Base-by-base conservation (phyloP, 2,888 invertebrate genomes). In the Oxyscelio sp. region DNA sequence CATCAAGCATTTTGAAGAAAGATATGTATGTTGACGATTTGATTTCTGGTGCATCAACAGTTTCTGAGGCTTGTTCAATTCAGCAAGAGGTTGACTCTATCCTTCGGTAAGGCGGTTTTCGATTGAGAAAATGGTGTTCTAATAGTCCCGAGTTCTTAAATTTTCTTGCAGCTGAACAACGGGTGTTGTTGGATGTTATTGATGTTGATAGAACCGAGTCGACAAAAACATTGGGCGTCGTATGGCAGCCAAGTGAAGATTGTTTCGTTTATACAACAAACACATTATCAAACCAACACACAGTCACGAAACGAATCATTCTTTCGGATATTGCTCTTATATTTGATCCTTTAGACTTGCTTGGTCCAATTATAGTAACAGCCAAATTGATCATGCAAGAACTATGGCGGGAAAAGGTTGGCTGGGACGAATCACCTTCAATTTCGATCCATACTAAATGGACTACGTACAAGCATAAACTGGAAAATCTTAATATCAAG, bases 321-420 rank as follows among this genome's bases (percentile, higher is more conserved):
- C 59, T 88, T 21, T 88, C 87, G 1, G 48, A 48, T 15, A 63
- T 27, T 9, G 27, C 48, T 27, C 45, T 17, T 9, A 63, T 63
- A 17, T 63, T 63, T 5, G 40, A 40, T 5, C 86, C 87, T 8
- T 52, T 87, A 17, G 86, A 87, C 4, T 56, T 89, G 17, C 22
- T 88, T 56, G 73, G 84, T 4, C 88, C 88, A 11, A 59, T 86
- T n/a, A 73, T 85, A 11, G 74, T 88, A 4, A 21, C 59, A n/a
- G 88, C 88, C 21, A 88, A 90, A 59, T 66, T 88, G 17, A 24
- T 89, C 27, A 77, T 68, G 24, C 70, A 70, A 17, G 2, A 45
- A 38, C 17, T 73, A n/a, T 73, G 73, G 73, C 50, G 40, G 13
- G 22, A 38, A 4, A 59, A 73, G 4, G 13, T 73, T 6, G 21